Evolutionary conservation across 2,797 vertebrate genomes (phyloP).

Genomic region (Leptodactylus fallax): DNA sequence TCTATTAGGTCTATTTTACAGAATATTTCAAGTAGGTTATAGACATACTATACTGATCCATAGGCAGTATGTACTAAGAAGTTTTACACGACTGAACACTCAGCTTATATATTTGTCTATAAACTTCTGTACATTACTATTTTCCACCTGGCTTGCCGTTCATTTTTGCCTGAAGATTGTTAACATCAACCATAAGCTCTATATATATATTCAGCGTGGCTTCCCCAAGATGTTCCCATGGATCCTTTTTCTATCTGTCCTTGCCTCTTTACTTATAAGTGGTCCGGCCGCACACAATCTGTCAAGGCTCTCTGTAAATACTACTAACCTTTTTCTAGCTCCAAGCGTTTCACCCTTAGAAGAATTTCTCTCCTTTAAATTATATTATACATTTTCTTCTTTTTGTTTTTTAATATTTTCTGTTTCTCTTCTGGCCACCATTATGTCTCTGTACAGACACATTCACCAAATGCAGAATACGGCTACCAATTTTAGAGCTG

Average conservation of each 20-base stretch:
- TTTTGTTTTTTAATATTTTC: no score
- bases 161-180: neutral
- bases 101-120: neutral
- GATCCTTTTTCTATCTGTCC: neutral
- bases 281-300: no score
- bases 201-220: neutral
- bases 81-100: fast-evolving
- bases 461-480: no score
- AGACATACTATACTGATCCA: no score
- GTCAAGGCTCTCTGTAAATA: no score
- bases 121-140: neutral
- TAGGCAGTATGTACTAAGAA: neutral
- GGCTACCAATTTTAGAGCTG: no score
- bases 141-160: neutral
- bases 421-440: no score
- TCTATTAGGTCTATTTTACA: neutral
- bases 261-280: neutral
- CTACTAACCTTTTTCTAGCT: no score
- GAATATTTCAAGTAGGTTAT: neutral
- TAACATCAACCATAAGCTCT: neutral
- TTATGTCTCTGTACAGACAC: no score
- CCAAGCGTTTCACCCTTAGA: no score
- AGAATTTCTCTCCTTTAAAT: no score
- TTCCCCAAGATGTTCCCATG: neutral
- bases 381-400: no score